Base-by-base conservation (phyloP, 2,113 vertebrate species). In the Albula glossodonta region DNA sequence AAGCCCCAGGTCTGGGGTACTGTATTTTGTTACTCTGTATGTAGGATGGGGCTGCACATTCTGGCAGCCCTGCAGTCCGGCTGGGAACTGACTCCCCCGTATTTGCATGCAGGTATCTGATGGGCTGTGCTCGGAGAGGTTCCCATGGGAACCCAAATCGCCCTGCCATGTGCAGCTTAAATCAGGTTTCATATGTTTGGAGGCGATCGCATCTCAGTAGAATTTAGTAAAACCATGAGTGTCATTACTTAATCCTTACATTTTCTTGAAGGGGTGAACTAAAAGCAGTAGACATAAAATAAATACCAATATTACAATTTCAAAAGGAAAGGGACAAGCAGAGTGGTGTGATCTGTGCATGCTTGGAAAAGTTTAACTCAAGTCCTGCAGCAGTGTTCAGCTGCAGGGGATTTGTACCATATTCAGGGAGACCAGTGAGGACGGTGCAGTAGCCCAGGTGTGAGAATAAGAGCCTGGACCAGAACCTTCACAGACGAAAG, bases 81-180 rank as follows among this genome's bases (percentile, higher is more conserved):
- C 31, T 41, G 31, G 31, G 31, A 41, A 41, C 31, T 41, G 31
- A 1, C 31, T 41, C 31, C 31, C 31, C 31, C 31, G 31, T 41
- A 41, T 41, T 41, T 41, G 31, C 31, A 41, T 41, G 31, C 31
- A 41, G 31, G 31, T 41, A 41, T 41, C 60, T 19, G 49, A 49
- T n/a, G 48, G 83, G 11, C 49, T 50, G 50, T 84, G 66, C 83
- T 31, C 11, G 56, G 15, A 25, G 19, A 9, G 13, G 13, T 9
- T n/a, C 80, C 60, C 63, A 5, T 17, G 79, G 48, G 50, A 66
- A 51, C 81, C n/a, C 15, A 85, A 78, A 88, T 88, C 48, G 80
- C 74, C 82, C 85, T 88, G 66, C 80, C 87, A 77, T 88, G 52
- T 56, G 17, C 70, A 82, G 48, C 51, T 82, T 78, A 56, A 51